Base-by-base conservation (phyloP, 2,797 vertebrate genomes). In the Benthosema pterotum region DNA sequence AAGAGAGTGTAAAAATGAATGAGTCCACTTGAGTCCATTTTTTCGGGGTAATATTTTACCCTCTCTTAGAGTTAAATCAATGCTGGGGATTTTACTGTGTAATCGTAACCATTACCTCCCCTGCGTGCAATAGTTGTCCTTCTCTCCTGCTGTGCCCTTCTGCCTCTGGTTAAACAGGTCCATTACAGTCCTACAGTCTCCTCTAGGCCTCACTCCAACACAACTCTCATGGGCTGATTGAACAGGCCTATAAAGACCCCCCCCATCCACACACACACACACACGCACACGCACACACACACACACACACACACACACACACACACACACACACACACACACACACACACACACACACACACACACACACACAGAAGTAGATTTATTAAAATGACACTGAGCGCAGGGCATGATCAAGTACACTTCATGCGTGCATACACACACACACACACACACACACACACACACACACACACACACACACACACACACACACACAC, bases 181-280 rank as follows among this genome's bases (percentile, higher is more conserved):
- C 73, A 64, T 79, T 70, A 77, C 60, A 46, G 50, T 54, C 47
- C 52, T 57, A 12, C 14, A 22, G 55, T 47, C 19, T 59, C 61
- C 66, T 79, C 74, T 18, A 69, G 63, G 58, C 16, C 2, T 59
- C 58, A 48, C 63, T 16, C 55, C 69, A 52, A 64, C 53, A 56
- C 49, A 67, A 59, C 74, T 58, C 49, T 47, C 64, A 65, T 69
- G 61, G 65, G 25, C 71, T 79, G 71, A 69, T 72, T 83, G 82
- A 72, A 65, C 48, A 42, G 63, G 28, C 65, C 60, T 71, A n/a
- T n/a, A n/a, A n/a, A n/a, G n/a, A n/a, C n/a, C n/a, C n/a, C n/a
- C n/a, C n/a, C n/a, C n/a, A n/a, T n/a, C n/a, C 32, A 38, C 32
- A 38, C 32, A 38, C 32, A 11, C 32, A 38, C 32, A 9, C 32